These are phyloP conservation scores for Catostomus latipinnis DNA, from an alignment of 2,797 vertebrate species.

Conservation along the genomic window DNA sequence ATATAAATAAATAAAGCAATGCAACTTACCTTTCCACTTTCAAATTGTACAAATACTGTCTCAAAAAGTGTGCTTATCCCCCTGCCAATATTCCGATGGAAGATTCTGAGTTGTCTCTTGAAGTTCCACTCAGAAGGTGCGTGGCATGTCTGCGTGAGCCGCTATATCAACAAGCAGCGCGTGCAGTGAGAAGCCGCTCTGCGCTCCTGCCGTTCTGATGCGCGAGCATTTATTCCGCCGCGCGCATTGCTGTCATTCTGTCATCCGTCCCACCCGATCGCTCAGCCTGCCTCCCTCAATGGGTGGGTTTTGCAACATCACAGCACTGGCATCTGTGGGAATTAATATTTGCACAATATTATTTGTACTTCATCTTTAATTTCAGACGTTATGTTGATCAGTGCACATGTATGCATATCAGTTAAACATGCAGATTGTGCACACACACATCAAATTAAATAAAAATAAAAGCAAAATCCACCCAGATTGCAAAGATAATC, in stretches of 20 bases:
- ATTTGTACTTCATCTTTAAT: not conserved
- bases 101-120: constrained; percentile 22
- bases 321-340: constrained; percentile 37
- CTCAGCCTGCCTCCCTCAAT: constrained; percentile 75
- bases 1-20: not conserved
- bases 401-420: not conserved
- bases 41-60: not conserved
- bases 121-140: constrained; percentile 72
- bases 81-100: constrained; percentile 31
- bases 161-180: constrained; percentile 79
- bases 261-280: constrained; percentile 77
- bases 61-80: constrained; percentile 6
- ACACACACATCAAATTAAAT: not conserved
- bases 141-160: constrained; percentile 74
- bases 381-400: not conserved
- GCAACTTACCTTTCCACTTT: constrained; percentile 35
- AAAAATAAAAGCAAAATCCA: not conserved
- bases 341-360: constrained; percentile 59
- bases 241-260: constrained; percentile 77
- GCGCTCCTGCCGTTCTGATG: constrained; percentile 77
- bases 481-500: not conserved
- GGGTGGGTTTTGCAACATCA: constrained; percentile 69
- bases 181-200: constrained; percentile 65
- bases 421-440: not conserved
- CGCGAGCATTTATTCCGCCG: constrained; percentile 79